A percentile compares a stretch with the other conserved stretches of the same genome.
phyloP scores from a whole-genome alignment of 2,797 vertebrate genomes.

The Serranus cabrilla region DNA sequence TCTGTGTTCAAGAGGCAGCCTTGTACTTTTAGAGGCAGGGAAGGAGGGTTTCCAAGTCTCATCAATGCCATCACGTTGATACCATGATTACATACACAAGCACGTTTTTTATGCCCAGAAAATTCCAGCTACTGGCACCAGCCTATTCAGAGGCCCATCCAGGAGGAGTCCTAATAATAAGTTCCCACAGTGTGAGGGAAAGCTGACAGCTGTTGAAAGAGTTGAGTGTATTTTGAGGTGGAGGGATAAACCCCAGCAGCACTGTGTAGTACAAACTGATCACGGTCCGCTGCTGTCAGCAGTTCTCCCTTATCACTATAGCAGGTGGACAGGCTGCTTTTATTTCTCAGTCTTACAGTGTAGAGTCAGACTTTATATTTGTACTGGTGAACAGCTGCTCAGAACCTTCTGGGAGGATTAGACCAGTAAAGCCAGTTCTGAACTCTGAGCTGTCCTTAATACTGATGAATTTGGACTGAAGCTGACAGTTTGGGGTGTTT shows the following conservation, averaged over 20 bases:
- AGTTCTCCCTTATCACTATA: conserved; percentile 36
- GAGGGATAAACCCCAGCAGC: conserved; percentile 14
- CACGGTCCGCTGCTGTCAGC: conserved; percentile 35
- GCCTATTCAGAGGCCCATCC: not conserved
- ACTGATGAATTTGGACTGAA: not conserved
- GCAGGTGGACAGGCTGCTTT: conserved; percentile 38
- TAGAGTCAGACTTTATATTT: not conserved
- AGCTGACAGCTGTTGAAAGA: conserved; percentile 65
- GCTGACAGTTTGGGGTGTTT: not conserved
- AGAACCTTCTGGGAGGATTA: not conserved
- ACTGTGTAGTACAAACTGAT: conserved; percentile 19
- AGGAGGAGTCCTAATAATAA: conserved; percentile 45
- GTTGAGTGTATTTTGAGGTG: conserved; percentile 49
- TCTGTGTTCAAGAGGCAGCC: not conserved
- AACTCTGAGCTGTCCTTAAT: not conserved
- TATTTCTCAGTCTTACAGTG: conserved; percentile 27
- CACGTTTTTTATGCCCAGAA: not conserved
- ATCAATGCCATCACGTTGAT: not conserved
- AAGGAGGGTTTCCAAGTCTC: not conserved
- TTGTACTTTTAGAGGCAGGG: not conserved
- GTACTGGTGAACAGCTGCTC: not conserved
- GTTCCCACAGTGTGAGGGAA: conserved; percentile 55
- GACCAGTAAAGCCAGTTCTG: not conserved
- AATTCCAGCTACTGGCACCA: not conserved
- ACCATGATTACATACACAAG: not conserved